Evolutionary conservation across 2,888 invertebrate genomes (phyloP), one percentile per base, ranked within the genome.

Genomic region (Drosophila greeni): DNA sequence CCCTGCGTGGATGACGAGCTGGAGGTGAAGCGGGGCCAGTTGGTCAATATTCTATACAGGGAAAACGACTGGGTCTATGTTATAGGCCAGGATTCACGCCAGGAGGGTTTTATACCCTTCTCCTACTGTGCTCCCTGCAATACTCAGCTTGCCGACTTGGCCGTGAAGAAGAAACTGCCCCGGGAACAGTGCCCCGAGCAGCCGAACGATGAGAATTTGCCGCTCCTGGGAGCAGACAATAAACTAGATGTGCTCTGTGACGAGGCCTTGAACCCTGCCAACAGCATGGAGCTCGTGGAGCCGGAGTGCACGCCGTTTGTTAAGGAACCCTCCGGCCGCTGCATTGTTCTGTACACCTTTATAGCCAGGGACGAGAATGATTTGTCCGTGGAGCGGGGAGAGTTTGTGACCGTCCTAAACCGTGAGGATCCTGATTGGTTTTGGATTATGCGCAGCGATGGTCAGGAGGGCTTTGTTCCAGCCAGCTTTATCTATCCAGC

Each of bases 21-120:
- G 43, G 95, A 96, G 90, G 94, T 94, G 26, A 94, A 94, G 89
- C 91, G 97, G 53, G 97, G 98, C 53, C 96, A 95, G 91, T 93
- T 96, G 85, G 97, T 97, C n/a, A 96, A 97, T 89, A 94, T 97
- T 68, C 90, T 98, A 69, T 98, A 98, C 88, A 92, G 97, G 75
- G 98, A 98, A 88, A 97, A 97, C 86, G 97, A 98, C 89, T 98
- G 98, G 98, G 97, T 97, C 9, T 98, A 98, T 89, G 97, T 98
- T 1, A 96, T 97, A 86, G 94, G 95, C 3, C 94, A 95, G 47
- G 96, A 96, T 80, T 95, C 95, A 18, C 91, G 96, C 53, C 93
- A 95, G 85, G 97, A 98, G 88, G 98, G 98, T 0, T 98, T 97
- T 85, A 97, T 98, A 79, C 98, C 98, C 1, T 95, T 96, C 87